Conservation (phyloP, 2,888 invertebrate species). For the Nephrotoma flavescens region DNA sequence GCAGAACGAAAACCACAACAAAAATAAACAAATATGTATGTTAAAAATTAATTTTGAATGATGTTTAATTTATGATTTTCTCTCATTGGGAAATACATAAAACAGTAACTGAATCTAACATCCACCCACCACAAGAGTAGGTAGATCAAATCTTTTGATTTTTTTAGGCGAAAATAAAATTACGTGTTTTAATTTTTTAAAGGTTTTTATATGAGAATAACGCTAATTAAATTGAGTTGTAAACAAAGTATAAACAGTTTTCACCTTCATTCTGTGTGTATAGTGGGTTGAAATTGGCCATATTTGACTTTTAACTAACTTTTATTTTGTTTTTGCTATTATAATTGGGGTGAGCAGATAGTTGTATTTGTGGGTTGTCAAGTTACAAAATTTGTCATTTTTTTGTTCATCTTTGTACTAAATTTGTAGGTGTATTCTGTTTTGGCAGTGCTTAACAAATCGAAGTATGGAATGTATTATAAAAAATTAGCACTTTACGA, state of each 20-base stretch:
- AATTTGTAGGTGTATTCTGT: too few species aligned
- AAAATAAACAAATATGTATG: not conserved
- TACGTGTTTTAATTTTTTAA: not conserved
- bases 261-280: too few species aligned
- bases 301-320: too few species aligned
- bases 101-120: not conserved
- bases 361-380: too few species aligned
- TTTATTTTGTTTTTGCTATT: too few species aligned
- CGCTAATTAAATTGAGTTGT: not conserved
- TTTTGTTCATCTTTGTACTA: too few species aligned
- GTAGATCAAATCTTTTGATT: not conserved
- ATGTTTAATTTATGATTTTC: not conserved
- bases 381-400: too few species aligned
- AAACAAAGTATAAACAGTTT: not conserved
- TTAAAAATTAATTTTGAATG: not conserved
- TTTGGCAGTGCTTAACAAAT: too few species aligned
- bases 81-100: not conserved
- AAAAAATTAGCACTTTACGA: too few species aligned
- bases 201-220: not conserved
- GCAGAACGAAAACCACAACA: not conserved
- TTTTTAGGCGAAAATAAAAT: not conserved
- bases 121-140: not conserved
- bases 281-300: too few species aligned
- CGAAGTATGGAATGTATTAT: too few species aligned
- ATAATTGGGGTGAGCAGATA: too few species aligned